Percentiles rank a stretch among this genome's conserved stretches.
Evolutionary conservation across 1,140 invertebrate genomes (phyloP).

Genomic region (Limonius californicus): DNA sequence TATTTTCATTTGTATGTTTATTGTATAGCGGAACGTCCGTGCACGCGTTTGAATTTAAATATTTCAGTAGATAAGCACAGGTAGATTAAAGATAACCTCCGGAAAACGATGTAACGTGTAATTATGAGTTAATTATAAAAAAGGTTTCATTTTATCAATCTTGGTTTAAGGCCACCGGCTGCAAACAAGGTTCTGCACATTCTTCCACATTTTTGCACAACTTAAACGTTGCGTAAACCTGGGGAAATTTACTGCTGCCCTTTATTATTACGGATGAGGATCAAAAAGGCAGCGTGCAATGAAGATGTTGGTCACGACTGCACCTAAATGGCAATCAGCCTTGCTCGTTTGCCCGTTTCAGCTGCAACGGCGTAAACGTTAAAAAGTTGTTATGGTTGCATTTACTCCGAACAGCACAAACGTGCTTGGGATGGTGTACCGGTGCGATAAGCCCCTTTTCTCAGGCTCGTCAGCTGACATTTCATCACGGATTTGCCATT

Average conservation of each 20-base stretch:
- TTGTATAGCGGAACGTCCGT: too few relatives aligned
- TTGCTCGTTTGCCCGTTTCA: not conserved
- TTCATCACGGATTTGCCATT: not conserved
- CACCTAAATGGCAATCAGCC: not conserved
- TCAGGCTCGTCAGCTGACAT: not conserved
- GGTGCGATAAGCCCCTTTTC: not conserved
- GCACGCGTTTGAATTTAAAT: too few relatives aligned
- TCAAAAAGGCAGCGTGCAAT: not conserved
- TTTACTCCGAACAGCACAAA: not conserved
- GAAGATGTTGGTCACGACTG: slow-evolving; percentile 7
- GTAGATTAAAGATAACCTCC: too few relatives aligned
- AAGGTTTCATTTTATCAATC: too few relatives aligned
- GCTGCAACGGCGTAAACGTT: not conserved
- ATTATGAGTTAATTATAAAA: too few relatives aligned
- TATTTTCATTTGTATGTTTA: too few relatives aligned
- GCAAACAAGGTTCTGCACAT: too few relatives aligned
- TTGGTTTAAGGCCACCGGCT: too few relatives aligned
- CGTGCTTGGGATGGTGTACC: not conserved
- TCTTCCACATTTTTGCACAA: too few relatives aligned
- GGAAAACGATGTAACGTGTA: too few relatives aligned
- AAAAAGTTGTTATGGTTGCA: not conserved
- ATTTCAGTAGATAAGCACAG: too few relatives aligned
- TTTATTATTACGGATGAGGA: not conserved
- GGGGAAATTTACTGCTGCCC: not conserved
- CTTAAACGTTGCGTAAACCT: too few relatives aligned